A percentile compares a stretch with the other conserved stretches of the same genome.
These are phyloP conservation scores for Cherax destructor DNA, from an alignment of 1,140 invertebrate species.

Conservation along the genomic window DNA sequence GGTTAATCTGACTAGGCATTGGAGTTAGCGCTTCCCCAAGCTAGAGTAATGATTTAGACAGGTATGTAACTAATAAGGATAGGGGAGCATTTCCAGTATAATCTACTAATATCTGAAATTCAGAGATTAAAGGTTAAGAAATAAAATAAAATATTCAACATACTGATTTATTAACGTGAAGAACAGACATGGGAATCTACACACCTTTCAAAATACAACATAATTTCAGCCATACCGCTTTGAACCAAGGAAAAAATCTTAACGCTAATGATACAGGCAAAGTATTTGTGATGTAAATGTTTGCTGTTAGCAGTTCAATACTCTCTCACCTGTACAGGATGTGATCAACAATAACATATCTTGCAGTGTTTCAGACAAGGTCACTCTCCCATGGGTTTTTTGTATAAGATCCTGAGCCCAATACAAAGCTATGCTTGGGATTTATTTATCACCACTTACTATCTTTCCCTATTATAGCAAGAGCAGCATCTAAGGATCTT, in stretches of 20 bases:
- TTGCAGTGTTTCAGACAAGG: constrained; percentile 58
- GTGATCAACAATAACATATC: constrained; percentile 35
- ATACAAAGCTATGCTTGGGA: constrained; percentile 59
- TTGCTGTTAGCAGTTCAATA: constrained; percentile 39
- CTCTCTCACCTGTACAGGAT: constrained; percentile 42
- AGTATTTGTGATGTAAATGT: constrained; percentile 45
- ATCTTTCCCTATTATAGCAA: constrained; percentile 42
- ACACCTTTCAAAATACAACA: constrained; percentile 69
- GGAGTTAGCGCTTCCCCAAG: too few species aligned
- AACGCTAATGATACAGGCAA: constrained; percentile 56
- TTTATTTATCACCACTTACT: constrained; percentile 32
- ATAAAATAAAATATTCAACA: constrained; percentile 39
- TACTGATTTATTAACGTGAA: constrained; percentile 69
- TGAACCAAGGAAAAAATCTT: constrained; percentile 62
- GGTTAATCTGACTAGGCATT: too few species aligned
- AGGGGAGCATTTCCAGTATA: too few species aligned
- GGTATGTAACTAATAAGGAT: too few species aligned
- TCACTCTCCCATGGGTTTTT: constrained; percentile 34
- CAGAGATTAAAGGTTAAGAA: not conserved
- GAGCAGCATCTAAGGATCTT: constrained; percentile 42
- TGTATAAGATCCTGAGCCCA: constrained; percentile 58
- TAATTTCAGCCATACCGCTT: constrained; percentile 66
- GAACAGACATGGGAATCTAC: constrained; percentile 69
- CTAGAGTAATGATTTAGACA: too few species aligned
- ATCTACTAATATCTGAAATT: too few species aligned